phyloP scores from a whole-genome alignment of 2,797 vertebrate species.

The Pristis pectinata region DNA sequence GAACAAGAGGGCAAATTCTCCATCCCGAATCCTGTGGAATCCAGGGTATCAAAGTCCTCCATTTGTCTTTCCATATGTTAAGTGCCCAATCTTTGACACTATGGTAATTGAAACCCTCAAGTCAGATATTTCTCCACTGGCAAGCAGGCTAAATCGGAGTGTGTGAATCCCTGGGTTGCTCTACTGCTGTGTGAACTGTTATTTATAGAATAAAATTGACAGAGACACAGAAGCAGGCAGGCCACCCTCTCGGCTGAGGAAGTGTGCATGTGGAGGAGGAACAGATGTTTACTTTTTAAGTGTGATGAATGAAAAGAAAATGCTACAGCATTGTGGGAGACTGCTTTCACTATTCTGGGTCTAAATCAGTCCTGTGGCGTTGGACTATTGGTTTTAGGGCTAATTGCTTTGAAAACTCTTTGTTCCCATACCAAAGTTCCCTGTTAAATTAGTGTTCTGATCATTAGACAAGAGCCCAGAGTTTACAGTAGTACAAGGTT shows the following conservation, averaged over 20 bases:
- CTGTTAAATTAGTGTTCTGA: neutral
- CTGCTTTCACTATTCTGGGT: neutral
- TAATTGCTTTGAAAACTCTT: neutral
- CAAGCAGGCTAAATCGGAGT: neutral
- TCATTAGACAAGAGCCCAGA: neutral
- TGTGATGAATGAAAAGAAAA: neutral
- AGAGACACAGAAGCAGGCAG: neutral
- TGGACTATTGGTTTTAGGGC: too few species aligned
- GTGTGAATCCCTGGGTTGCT: neutral
- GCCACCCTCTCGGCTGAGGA: neutral
- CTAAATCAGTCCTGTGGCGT: neutral
- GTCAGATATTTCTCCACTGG: neutral
- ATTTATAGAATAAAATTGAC: neutral
- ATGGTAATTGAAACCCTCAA: neutral
- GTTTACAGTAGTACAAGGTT: neutral
- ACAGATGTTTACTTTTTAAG: neutral
- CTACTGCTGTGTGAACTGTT: neutral
- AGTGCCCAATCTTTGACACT: neutral
- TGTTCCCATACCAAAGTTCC: neutral
- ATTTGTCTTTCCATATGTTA: neutral
- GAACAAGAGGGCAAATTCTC: too few species aligned
- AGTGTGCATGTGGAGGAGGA: constrained; percentile 17
- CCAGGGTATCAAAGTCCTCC: neutral
- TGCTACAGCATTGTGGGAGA: neutral
- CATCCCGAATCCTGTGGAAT: too few species aligned